Evolutionary conservation across 2,797 vertebrate species (phyloP).

Genomic region (Natrix natrix): DNA sequence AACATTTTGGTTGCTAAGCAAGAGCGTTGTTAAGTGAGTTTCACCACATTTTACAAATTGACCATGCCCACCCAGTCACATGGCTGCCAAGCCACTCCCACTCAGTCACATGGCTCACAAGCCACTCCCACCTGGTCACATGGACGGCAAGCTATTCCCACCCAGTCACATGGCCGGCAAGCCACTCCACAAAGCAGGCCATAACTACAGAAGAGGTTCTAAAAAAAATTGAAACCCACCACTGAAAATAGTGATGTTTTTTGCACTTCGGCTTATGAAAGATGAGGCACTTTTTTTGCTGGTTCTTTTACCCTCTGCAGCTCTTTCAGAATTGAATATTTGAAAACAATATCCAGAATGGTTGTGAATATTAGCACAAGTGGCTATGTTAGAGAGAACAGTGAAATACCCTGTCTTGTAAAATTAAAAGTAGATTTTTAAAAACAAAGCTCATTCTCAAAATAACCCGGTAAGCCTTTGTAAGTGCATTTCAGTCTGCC

Average conservation of each 20-base stretch:
- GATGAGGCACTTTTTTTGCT: background rate
- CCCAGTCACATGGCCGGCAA: too few species aligned
- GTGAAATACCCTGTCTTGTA: background rate
- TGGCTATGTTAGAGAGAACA: background rate
- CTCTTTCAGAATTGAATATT: background rate
- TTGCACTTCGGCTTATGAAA: background rate
- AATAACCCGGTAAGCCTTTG: background rate
- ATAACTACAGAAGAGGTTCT: too few species aligned
- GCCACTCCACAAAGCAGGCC: too few species aligned
- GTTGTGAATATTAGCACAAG: background rate
- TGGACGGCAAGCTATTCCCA: too few species aligned
- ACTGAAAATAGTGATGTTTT: background rate
- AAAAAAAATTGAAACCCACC: too few species aligned
- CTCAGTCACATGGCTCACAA: too few species aligned
- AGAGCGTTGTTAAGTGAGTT: too few species aligned
- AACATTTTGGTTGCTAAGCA: too few species aligned
- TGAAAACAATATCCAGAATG: background rate
- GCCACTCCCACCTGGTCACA: too few species aligned
- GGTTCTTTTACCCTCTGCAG: background rate
- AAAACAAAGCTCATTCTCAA: background rate
- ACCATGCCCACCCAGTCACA: too few species aligned
- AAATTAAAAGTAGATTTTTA: background rate
- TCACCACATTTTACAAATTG: too few species aligned
- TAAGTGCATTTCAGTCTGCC: background rate
- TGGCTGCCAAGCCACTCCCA: too few species aligned